Evolutionary conservation across 2,113 vertebrate species (phyloP).

Genomic region (Dascyllus trimaculatus): DNA sequence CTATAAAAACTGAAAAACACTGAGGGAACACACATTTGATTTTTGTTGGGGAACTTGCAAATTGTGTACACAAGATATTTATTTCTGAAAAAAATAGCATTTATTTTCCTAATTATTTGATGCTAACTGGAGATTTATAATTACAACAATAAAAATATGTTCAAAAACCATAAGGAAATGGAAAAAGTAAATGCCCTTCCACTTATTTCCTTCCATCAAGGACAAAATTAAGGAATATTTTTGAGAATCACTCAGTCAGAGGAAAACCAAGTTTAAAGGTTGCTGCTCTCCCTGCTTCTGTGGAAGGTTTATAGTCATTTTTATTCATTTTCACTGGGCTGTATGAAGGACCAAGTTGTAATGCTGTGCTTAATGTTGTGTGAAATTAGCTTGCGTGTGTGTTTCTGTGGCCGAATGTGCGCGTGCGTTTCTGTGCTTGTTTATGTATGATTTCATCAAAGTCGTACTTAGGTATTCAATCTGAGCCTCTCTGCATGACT

Average conservation of each 20-base stretch:
- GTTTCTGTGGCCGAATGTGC: slow-evolving; percentile 11
- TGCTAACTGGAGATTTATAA: background rate
- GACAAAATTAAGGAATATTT: background rate
- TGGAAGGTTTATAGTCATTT: slow-evolving; percentile 35
- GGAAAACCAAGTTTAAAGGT: slow-evolving; percentile 3
- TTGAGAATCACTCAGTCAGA: slow-evolving; percentile 3
- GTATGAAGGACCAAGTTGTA: slow-evolving; percentile 60
- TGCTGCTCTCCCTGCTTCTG: slow-evolving; percentile 19
- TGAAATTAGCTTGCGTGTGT: slow-evolving; percentile 70
- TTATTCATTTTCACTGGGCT: slow-evolving; percentile 56
- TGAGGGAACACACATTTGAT: background rate
- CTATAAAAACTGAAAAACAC: background rate
- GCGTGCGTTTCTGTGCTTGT: slow-evolving; percentile 31
- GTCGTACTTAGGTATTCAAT: slow-evolving; percentile 22
- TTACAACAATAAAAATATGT: background rate
- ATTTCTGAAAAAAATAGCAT: background rate
- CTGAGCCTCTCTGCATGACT: slow-evolving; percentile 16
- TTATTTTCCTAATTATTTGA: background rate
- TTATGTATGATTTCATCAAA: slow-evolving; percentile 24
- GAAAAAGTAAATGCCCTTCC: background rate
- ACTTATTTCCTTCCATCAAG: background rate
- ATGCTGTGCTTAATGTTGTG: slow-evolving; percentile 76
- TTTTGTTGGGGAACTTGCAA: background rate
- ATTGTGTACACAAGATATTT: background rate
- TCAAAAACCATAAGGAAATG: background rate